phyloP scores from a whole-genome alignment of 2,113 vertebrate genomes.

The Tychaedon coryphoeus region DNA sequence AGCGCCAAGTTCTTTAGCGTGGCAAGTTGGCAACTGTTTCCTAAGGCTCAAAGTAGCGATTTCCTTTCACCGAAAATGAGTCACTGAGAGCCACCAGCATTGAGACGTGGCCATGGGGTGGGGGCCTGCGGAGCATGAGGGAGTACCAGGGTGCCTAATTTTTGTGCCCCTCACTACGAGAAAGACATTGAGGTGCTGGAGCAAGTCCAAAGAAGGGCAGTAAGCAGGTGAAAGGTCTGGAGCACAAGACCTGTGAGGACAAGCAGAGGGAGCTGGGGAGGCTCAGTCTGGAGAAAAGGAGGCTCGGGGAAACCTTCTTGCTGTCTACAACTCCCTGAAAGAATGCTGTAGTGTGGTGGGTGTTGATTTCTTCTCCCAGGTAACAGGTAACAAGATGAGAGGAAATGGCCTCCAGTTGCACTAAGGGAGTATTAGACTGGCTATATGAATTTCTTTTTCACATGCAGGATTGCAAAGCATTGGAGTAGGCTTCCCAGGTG shows the following conservation, averaged over 20 bases:
- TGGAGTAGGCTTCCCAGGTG: not conserved
- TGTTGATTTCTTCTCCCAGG: not conserved
- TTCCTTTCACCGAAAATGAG: not conserved
- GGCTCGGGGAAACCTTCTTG: not conserved
- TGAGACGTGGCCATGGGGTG: rapidly evolving
- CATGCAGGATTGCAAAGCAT: not conserved
- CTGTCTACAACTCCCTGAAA: not conserved
- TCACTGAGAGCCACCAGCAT: not conserved
- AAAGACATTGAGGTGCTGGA: not conserved
- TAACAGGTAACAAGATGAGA: not conserved
- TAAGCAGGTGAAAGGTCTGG: not conserved
- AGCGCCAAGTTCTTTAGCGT: not conserved
- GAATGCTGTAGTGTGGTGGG: not conserved
- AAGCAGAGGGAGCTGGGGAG: not conserved
- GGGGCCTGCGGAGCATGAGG: rapidly evolving
- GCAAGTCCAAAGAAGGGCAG: not conserved
- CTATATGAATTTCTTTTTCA: not conserved
- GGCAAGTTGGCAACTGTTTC: not conserved
- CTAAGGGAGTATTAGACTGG: too few species aligned
- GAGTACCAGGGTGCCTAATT: not conserved
- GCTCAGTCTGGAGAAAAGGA: not conserved
- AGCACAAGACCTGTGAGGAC: not conserved
- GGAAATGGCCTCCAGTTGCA: rapidly evolving
- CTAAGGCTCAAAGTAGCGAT: constrained; percentile 5
- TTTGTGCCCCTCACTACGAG: rapidly evolving